Conservation (phyloP, 2,888 invertebrate species). For the Unio pictorum region DNA sequence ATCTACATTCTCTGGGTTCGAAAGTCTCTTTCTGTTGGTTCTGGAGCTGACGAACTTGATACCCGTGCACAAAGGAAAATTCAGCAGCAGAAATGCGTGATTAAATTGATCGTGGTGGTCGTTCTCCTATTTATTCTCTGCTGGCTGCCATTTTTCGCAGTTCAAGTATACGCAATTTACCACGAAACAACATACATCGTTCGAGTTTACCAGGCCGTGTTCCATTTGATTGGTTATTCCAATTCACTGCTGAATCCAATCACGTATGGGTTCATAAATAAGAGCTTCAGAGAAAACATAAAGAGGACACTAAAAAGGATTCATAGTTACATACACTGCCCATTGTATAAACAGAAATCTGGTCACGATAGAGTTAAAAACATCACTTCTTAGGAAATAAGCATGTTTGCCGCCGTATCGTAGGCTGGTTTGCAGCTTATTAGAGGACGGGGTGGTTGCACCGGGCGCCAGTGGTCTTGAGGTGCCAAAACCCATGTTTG, state of each 20-base stretch:
- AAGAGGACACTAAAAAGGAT: not conserved
- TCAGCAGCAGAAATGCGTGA: conserved; percentile 47
- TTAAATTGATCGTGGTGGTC: conserved; percentile 56
- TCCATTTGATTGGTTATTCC: conserved; percentile 56
- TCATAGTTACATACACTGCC: not conserved
- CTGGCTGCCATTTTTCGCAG: conserved; percentile 62
- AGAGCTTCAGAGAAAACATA: conserved; percentile 51
- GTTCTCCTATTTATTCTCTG: conserved; percentile 54
- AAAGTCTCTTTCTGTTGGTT: conserved; percentile 30
- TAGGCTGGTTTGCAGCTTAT: too few species aligned
- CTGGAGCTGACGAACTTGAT: conserved; percentile 37
- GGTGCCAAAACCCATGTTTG: too few species aligned
- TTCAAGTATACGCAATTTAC: conserved; percentile 43
- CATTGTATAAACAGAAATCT: not conserved
- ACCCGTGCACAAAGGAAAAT: conserved; percentile 32
- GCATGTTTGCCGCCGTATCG: too few species aligned
- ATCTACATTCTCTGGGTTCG: conserved; percentile 52
- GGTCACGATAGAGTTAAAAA: too few species aligned
- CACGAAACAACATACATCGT: conserved; percentile 16
- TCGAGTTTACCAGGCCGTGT: conserved; percentile 39
- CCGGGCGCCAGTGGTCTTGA: too few species aligned
- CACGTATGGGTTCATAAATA: conserved; percentile 61
- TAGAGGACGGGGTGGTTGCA: too few species aligned
- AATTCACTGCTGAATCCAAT: conserved; percentile 60
- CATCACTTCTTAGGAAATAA: too few species aligned